These are phyloP conservation scores for Remorina albescens DNA, from an alignment of 2,797 vertebrate species.

Conservation along the genomic window DNA sequence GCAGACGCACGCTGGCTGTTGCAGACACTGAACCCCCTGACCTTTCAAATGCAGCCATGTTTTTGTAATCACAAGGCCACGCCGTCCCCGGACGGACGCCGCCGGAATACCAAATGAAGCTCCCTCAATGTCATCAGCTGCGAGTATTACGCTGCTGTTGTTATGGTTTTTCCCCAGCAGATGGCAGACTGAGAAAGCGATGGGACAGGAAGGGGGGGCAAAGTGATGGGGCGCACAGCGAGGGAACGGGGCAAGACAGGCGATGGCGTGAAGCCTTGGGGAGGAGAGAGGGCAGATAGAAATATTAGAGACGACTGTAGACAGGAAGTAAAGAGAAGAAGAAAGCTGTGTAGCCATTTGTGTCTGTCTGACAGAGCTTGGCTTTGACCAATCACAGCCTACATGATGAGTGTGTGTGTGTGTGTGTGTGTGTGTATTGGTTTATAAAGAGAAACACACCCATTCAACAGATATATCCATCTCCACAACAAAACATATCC, in stretches of 20 bases:
- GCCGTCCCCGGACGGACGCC: conserved; percentile 8
- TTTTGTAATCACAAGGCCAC: conserved; percentile 49
- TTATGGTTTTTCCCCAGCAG: conserved; percentile 44
- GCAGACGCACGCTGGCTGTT: conserved; percentile 21
- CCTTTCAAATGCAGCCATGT: conserved; percentile 45
- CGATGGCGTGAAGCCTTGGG: background rate
- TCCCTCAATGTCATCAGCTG: conserved; percentile 11
- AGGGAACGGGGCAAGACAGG: conserved; percentile 8
- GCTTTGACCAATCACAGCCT: conserved; percentile 21
- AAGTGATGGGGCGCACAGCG: conserved; percentile 1
- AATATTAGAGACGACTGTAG: no score
- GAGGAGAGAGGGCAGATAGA: background rate
- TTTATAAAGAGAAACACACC: conserved; percentile 28
- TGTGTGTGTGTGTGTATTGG: conserved; percentile 2
- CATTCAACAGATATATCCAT: conserved; percentile 21
- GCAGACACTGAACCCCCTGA: conserved; percentile 36
- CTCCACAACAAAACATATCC: background rate
- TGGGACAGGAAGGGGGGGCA: background rate
- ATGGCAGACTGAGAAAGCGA: conserved; percentile 62
- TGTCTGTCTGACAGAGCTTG: conserved; percentile 11
- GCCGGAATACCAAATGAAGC: conserved; percentile 42
- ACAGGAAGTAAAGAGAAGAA: background rate
- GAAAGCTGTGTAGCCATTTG: conserved; percentile 13
- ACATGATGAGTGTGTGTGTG: conserved; percentile 7
- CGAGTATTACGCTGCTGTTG: conserved; percentile 7